Evolutionary conservation across 1,140 invertebrate species (phyloP), one percentile per base, ranked within the genome.

Genomic region (Delia radicum): DNA sequence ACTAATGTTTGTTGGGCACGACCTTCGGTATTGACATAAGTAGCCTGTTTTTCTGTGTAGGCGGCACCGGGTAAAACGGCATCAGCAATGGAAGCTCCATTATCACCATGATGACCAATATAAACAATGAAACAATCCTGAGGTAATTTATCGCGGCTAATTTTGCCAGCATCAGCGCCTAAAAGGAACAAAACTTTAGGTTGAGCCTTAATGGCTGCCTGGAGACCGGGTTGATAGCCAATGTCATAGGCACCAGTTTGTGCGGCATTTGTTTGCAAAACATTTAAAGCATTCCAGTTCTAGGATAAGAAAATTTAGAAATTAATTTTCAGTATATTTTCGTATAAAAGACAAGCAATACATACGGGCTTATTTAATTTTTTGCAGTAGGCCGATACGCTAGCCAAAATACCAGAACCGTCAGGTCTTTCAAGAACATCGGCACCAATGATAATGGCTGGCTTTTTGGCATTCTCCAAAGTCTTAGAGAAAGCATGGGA

Each of bases 21-120:
- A 10, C 98, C 98, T 90, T 99, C 98, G 0, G 95, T 98, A 87
- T 99, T 99, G 0, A 98, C 96, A 87, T 97, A 99, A 15, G 94
- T 98, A 8, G 90, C 96, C 86, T 96, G 93, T 88, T 99, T 99
- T 89, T 99, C 98, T 2, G 98, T 99, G 85, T 99, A 99, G 0
- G 98, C 97, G n/a, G 96, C 95, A 74, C 96, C 98, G 21, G 98
- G 97, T 3, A 99, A 88, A 75, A 99, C 90, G 18, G 95, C 91
- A 88, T 99, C 98, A 75, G 98, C 97, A 77, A 97, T 94, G 72
- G 91, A 87, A 12, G 98, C 98, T 77, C 98, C 98, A 77, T 88
- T 89, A 87, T 99, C 98, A 73, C 98, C 98, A 88, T 99, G 98
- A 88, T 98, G 97, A 73, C 98, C 96, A 90, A 98, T 95, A 87